Evolutionary conservation across 1,140 invertebrate genomes (phyloP), one percentile per base, ranked within the genome.

Genomic region (Paracyclopina nana): DNA sequence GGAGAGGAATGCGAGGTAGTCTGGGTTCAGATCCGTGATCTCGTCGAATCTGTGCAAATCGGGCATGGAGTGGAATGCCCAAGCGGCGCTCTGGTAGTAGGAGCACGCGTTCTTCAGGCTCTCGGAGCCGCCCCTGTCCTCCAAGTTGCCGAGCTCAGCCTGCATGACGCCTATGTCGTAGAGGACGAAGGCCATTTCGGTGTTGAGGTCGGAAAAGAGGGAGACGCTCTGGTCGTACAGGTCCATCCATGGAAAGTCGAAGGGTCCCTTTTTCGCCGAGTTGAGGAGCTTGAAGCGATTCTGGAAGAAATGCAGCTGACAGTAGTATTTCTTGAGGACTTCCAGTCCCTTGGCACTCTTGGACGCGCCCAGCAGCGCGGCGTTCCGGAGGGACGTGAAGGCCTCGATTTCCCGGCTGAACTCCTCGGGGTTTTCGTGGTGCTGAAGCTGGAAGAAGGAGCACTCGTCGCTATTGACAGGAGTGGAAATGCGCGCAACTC

Each of bases 31-130:
- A 61, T 90, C 83, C 5, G 30, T 22, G 54, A 55, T 63, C 65
- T 42, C 65, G 60, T 53, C 72, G 68, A 28, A 63, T 52, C 4
- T 6, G 27, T 38, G 43, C 8, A 14, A 41, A 52, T 52, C 50
- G n/a, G 50, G 50, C 34, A 75, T 55, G 57, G 74, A 65, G 59
- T 88, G 78, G 65, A 95, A 95, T 0, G 88, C 85, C 85, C 88
- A 96, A 0, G 88, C 85, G 0, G 92, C 90, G 65, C 82, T 88
- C 65, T 96, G 88, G 61, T 92, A 97, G 68, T 97, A 88, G 4
- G 86, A 87, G 61, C 91, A 97, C 1, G 86, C 79, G 60, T 88
- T 76, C 68, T 96, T 97, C 72, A 97, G 83, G 55, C 87, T 88
- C 56, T 92, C 87, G 0, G 80, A 73, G 56, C 77, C 76, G 18